Percentiles rank a stretch among this genome's conserved stretches.
Evolutionary conservation across 2,888 invertebrate species (phyloP).

Genomic region (Artemia sp.): DNA sequence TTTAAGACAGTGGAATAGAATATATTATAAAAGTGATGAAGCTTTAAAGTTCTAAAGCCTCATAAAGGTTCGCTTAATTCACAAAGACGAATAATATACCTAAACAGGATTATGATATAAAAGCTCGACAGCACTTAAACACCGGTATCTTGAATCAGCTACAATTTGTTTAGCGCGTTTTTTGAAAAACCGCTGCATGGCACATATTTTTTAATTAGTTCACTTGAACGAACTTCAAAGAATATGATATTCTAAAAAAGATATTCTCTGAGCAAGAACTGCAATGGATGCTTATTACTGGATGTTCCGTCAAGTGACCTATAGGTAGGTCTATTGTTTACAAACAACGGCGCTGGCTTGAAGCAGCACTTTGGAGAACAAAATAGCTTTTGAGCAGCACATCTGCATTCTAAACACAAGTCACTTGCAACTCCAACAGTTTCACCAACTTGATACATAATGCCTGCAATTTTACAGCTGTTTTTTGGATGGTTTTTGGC

Average conservation of each 20-base stretch:
- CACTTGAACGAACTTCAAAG: background rate
- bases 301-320: background rate
- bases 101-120: no score
- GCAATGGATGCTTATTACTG: background rate
- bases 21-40: no score
- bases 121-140: no score
- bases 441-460: background rate
- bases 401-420: slow-evolving; percentile 29
- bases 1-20: no score
- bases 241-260: background rate
- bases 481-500: slow-evolving; percentile 7
- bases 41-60: no score
- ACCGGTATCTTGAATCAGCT: no score
- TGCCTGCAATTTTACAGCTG: slow-evolving; percentile 12
- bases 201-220: no score
- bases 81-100: no score
- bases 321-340: background rate
- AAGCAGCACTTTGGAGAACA: slow-evolving; percentile 30
- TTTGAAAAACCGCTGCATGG: no score
- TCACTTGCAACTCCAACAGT: slow-evolving; percentile 27
- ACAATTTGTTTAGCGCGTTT: no score
- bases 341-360: slow-evolving; percentile 26
- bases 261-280: background rate
- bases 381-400: slow-evolving; percentile 28
- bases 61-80: no score